Conservation (phyloP, 2,888 invertebrate species). For the Cryptocephalus moraei region DNA sequence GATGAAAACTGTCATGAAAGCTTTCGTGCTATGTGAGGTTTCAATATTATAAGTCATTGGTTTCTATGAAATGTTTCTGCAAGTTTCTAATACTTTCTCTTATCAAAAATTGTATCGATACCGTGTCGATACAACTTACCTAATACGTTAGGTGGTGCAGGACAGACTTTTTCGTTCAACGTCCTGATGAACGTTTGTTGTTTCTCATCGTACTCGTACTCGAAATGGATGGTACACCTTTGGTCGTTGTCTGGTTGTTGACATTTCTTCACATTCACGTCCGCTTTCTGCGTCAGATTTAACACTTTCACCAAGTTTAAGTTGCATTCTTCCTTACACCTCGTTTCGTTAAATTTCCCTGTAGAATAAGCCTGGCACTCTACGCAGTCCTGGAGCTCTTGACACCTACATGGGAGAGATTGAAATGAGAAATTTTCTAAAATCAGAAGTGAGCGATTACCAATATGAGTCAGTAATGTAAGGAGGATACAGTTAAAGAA, state of each 20-base stretch:
- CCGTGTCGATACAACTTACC: slow-evolving; percentile 26
- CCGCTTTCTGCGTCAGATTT: slow-evolving; percentile 4
- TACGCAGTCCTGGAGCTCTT: slow-evolving; percentile 59
- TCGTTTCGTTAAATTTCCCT: slow-evolving; percentile 20
- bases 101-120: too few species aligned
- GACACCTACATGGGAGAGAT: slow-evolving; percentile 47
- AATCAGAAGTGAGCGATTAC: too few species aligned
- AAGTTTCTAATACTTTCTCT: too few species aligned
- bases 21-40: too few species aligned
- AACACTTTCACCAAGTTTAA: slow-evolving; percentile 26
- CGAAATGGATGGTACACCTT: slow-evolving; percentile 40
- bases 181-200: slow-evolving; percentile 35
- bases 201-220: slow-evolving; percentile 33
- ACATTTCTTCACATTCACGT: slow-evolving; percentile 34
- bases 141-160: slow-evolving; percentile 37
- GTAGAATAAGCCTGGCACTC: slow-evolving; percentile 49
- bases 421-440: too few species aligned
- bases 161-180: slow-evolving; percentile 37
- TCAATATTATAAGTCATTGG: too few species aligned
- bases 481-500: too few species aligned
- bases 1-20: too few species aligned
- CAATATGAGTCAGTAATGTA: too few species aligned
- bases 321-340: background rate
- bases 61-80: too few species aligned
- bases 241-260: slow-evolving; percentile 31